Evolutionary conservation across 2,113 vertebrate species (phyloP), one percentile per base, ranked within the genome.

Genomic region (Ageneiosus marmoratus): DNA sequence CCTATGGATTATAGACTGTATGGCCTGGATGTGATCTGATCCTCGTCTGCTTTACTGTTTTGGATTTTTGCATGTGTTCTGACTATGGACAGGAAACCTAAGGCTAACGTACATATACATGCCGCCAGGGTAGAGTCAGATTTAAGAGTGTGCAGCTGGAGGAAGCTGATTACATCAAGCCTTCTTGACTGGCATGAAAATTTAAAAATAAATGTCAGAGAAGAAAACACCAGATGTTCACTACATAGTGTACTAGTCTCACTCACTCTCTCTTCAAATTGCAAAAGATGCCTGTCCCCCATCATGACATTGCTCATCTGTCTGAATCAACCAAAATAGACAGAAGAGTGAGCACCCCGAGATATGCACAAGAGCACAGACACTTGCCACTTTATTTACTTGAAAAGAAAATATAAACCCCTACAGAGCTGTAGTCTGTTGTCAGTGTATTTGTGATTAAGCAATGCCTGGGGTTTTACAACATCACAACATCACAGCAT

Each of bases 61-160:
- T 74, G 20, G 24, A 72, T 27, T 1, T 29, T 48, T 27, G 5
- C 16, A 22, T 29, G 13, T 67, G 63, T 20, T 15, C 60, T 20
- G 63, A 4, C 37, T 73, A 50, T 29, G 7, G 15, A 50, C 13
- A 74, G 46, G 15, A 2, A 13, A 29, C 16, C 27, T 22, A 75
- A 75, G 9, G 27, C 29, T 53, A 50, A 50, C 27, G 3, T 50
- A 27, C 44, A 48, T 2, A 51, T 12, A 72, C 44, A 51, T 8
- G 48, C n/a, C 44, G 67, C 4, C 37, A 41, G 22, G 24, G 9
- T 9, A 22, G 27, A 75, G 11, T 32, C 29, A 53, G 53, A 9
- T 32, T 53, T 34, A 53, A 53, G 73, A 75, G 73, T 22, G 29
- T 75, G 73, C 73, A 75, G 73, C 73, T 75, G 73, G 48, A 75